Evolutionary conservation across 1,140 invertebrate species (phyloP), one percentile per base, ranked within the genome.

Genomic region (Drosophila chauvacae): DNA sequence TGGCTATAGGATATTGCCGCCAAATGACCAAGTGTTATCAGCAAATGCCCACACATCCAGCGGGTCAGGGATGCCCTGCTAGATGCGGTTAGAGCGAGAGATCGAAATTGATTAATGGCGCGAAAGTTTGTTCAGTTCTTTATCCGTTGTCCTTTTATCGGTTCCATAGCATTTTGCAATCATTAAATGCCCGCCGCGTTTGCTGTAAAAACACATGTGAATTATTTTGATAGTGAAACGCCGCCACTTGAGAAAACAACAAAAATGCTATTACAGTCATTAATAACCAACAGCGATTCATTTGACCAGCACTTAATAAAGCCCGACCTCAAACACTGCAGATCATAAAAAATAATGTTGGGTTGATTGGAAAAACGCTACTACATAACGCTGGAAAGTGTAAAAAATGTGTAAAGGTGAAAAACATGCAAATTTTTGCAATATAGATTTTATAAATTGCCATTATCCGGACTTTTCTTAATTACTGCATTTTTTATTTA

Each of bases 11-110:
- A 71, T 79, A 79, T 81, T 63, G 56, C 70, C 75, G 70, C 55
- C 47, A 84, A 78, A 80, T 81, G 64, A 55, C 58, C 57, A 74
- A 69, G 47, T 60, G 50, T 76, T 88, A 88, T 88, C 84, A 56
- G 77, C 41, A 71, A 68, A 64, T 64, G 60, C 84, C 80, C 84
- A 83, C 44, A 44, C 41, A 62, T 41, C 48, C 47, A 28, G 20
- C 10, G 20, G 23, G 26, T 30, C 30, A 39, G 33, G 37, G 26
- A 66, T 66, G 18, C 28, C 50, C n/a, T 16, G 2, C 51, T 18
- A 28, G 50, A 57, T 56, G 51, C 48, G 23, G 48, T 57, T 57
- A 41, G 51, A 26, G 53, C 26, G 61, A 59, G 53, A 42, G 37
- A 60, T 72, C 53, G n/a, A 71, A 72, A 72, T 72, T 72, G 55